Evolutionary conservation across 2,888 invertebrate species (phyloP).

Genomic region (Myopa testacea): DNA sequence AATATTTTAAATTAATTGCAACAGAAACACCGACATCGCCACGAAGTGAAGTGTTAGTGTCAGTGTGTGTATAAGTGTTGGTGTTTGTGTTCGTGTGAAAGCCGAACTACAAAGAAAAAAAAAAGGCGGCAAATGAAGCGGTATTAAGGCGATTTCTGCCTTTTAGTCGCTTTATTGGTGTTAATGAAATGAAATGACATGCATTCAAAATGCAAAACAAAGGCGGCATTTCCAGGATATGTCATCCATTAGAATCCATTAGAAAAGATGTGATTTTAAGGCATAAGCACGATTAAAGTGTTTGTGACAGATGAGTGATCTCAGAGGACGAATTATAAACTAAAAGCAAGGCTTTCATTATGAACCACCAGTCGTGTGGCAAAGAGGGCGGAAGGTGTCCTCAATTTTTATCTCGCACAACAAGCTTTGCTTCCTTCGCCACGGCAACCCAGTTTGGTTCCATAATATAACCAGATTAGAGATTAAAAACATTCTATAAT

Average conservation of each 20-base stretch:
- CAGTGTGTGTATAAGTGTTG: slow-evolving; percentile 32
- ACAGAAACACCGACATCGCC: slow-evolving; percentile 47
- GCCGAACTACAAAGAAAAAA: slow-evolving; percentile 54
- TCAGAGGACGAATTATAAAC: too few species aligned
- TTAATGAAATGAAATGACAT: neutral
- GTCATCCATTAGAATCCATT: neutral
- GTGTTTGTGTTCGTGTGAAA: slow-evolving; percentile 55
- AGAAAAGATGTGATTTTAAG: neutral
- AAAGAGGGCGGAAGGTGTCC: neutral
- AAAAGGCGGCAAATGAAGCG: slow-evolving; percentile 49
- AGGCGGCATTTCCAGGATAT: neutral
- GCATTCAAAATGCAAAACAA: neutral
- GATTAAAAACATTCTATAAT: slow-evolving; percentile 10
- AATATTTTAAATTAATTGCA: slow-evolving; percentile 65
- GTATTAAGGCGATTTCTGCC: slow-evolving; percentile 49
- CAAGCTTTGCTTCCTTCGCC: neutral
- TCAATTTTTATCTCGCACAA: neutral
- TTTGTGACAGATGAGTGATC: too few species aligned
- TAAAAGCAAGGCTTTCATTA: too few species aligned
- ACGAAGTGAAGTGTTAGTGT: neutral
- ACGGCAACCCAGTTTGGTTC: neutral
- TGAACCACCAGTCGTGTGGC: too few species aligned
- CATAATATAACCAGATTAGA: slow-evolving; percentile 1
- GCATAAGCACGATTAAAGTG: neutral
- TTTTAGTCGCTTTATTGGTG: slow-evolving; percentile 44